phyloP scores from a whole-genome alignment of 2,797 vertebrate species.

The Tolypeutes matacus region DNA sequence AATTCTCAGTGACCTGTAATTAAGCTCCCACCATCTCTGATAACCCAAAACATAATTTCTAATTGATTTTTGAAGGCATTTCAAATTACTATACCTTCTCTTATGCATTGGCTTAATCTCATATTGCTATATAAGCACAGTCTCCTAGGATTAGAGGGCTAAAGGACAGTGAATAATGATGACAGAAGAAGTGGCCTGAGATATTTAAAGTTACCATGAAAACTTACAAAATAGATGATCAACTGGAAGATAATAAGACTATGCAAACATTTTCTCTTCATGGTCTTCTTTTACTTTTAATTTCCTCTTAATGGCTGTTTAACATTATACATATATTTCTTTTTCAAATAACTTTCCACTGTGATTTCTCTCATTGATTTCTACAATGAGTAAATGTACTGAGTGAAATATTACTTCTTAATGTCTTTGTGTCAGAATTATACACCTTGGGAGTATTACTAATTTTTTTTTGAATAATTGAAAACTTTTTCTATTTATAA shows the following conservation, averaged over 20 bases:
- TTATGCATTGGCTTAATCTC: slow-evolving; percentile 12
- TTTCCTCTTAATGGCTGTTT: slow-evolving; percentile 46
- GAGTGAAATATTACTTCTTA: slow-evolving; percentile 39
- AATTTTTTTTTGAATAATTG: neutral
- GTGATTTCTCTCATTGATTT: slow-evolving; percentile 37
- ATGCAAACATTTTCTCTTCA: neutral
- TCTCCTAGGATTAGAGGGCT: neutral
- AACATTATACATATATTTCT: neutral
- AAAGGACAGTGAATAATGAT: neutral
- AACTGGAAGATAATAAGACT: neutral
- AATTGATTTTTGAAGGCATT: slow-evolving; percentile 58
- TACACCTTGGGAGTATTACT: neutral
- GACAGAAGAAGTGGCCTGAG: neutral
- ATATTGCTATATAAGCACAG: neutral
- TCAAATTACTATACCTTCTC: slow-evolving; percentile 21
- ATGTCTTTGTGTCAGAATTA: slow-evolving; percentile 7
- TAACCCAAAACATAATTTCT: slow-evolving; percentile 20
- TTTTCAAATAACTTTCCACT: slow-evolving; percentile 66
- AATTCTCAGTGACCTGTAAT: neutral
- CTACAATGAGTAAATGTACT: slow-evolving; percentile 18
- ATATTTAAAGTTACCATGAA: slow-evolving; percentile 7
- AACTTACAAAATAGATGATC: slow-evolving; percentile 6
- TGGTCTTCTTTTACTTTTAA: slow-evolving; percentile 25
- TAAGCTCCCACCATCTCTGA: neutral
- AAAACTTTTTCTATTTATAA: slow-evolving; percentile 46